Conservation (phyloP, 2,797 vertebrate species). For the Alauda arvensis region DNA sequence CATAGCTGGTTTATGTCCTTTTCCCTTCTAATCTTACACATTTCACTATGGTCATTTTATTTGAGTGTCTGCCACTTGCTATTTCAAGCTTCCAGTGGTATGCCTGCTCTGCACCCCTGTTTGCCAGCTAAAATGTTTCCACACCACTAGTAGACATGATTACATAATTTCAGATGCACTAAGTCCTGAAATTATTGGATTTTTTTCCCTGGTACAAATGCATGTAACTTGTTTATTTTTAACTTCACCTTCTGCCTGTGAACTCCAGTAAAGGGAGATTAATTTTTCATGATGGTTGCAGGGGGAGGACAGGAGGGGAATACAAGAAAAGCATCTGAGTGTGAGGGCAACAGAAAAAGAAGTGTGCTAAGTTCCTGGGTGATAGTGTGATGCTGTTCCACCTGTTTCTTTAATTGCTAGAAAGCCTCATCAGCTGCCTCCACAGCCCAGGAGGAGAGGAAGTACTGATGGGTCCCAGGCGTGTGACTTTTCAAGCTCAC, state of each 20-base stretch:
- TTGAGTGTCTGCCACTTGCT: slow-evolving; percentile 42
- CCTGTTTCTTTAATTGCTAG: slow-evolving; percentile 42
- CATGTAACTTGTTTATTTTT: slow-evolving; percentile 33
- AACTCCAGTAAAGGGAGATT: slow-evolving; percentile 14
- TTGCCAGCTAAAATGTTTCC: slow-evolving; percentile 30
- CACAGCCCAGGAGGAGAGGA: background rate
- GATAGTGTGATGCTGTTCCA: slow-evolving; percentile 26
- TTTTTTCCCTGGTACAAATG: background rate
- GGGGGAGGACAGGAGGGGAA: background rate
- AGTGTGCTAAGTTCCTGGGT: background rate
- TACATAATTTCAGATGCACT: slow-evolving; percentile 30
- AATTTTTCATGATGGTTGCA: background rate
- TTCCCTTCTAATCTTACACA: slow-evolving; percentile 34
- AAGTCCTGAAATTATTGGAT: slow-evolving; percentile 11
- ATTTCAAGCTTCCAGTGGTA: slow-evolving; percentile 11
- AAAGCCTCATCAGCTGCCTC: slow-evolving; percentile 25
- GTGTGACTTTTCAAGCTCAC: background rate
- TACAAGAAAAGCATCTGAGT: background rate
- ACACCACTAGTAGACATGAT: background rate
- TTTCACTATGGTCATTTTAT: slow-evolving; percentile 43
- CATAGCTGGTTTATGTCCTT: slow-evolving; percentile 34
- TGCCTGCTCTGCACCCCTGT: background rate
- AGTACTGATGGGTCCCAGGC: background rate
- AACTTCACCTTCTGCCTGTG: background rate
- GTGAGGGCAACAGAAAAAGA: background rate